Evolutionary conservation across 1,140 invertebrate genomes (phyloP).

Genomic region (Metopolophium dirhodum): DNA sequence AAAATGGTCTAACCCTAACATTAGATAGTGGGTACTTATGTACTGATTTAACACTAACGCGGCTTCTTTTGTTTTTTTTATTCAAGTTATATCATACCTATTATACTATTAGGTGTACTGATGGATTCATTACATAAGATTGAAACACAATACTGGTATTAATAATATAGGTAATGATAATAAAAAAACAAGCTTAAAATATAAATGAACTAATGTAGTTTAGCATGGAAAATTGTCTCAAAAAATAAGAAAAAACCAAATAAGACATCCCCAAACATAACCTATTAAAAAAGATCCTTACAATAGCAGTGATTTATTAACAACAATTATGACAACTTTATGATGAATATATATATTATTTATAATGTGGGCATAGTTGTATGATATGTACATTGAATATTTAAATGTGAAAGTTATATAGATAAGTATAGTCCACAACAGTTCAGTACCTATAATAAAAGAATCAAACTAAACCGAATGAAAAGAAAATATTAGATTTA

Average conservation of each 20-base stretch:
- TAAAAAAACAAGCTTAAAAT: too few relatives aligned
- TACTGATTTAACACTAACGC: too few relatives aligned
- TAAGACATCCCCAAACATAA: background rate
- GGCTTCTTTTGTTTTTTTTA: too few relatives aligned
- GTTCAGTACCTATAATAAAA: background rate
- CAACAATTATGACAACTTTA: background rate
- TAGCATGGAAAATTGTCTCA: background rate
- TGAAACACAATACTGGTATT: background rate
- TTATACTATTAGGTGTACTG: too few relatives aligned
- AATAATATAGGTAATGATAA: too few relatives aligned
- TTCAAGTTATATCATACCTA: too few relatives aligned
- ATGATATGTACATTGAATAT: background rate
- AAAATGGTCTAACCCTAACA: background rate
- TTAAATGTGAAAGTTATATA: background rate
- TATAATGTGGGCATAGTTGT: background rate
- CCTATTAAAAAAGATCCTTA: background rate
- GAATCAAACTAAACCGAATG: background rate
- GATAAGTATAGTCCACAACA: too few relatives aligned
- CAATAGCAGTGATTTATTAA: background rate
- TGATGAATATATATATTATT: background rate
- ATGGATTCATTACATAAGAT: background rate
- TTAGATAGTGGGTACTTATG: too few relatives aligned
- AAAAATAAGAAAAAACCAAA: background rate
- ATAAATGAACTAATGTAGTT: background rate
- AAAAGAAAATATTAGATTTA: background rate